Percentiles rank a stretch among this genome's conserved stretches.
Conservation (phyloP, 2,797 vertebrate species). For the Anisognathus igniventris region DNA sequence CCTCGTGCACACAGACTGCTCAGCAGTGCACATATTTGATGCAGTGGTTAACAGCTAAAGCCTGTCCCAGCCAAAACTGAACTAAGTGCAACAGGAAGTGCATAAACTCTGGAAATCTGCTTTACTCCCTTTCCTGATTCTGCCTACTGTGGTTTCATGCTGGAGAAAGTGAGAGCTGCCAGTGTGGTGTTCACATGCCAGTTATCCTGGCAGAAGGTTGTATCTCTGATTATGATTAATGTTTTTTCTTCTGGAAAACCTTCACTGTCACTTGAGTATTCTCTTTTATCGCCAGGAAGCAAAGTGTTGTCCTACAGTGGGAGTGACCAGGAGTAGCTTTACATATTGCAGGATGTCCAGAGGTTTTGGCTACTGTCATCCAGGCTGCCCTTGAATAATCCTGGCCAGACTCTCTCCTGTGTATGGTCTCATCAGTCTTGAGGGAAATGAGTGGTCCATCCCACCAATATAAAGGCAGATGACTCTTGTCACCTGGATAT, state of each 20-base stretch:
- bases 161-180: background rate
- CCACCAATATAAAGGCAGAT: background rate
- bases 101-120: background rate
- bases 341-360: background rate
- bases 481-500: background rate
- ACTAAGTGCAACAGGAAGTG: background rate
- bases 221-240: background rate
- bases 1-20: background rate
- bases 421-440: rapidly evolving
- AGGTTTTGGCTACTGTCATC: background rate
- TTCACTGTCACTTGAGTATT: background rate
- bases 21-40: background rate
- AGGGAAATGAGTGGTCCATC: background rate
- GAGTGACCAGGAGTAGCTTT: background rate
- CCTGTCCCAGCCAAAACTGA: background rate
- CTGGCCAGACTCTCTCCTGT: background rate
- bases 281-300: background rate
- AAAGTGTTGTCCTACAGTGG: background rate
- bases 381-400: background rate
- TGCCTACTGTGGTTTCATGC: background rate
- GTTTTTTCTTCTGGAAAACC: background rate
- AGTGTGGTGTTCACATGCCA: background rate
- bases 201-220: background rate
- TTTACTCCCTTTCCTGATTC: background rate
- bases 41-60: background rate